phyloP scores from a whole-genome alignment of 92 coral and sea anemone genomes.

The Ricordea florida region DNA sequence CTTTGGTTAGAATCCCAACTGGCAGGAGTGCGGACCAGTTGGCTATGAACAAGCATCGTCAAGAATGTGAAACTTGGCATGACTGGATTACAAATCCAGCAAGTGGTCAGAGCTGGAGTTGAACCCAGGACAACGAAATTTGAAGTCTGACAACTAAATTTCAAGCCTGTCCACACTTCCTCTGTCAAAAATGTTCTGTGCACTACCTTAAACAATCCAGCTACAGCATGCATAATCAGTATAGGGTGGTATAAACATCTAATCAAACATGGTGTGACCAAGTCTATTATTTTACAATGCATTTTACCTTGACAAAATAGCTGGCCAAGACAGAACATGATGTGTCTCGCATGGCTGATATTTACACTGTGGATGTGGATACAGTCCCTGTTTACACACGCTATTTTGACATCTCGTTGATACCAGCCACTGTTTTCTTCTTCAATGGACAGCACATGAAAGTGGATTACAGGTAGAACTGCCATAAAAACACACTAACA shows the following conservation, averaged over 20 bases:
- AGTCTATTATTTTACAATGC: background rate
- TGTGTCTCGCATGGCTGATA: slow-evolving; percentile 96
- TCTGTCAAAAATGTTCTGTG: too few relatives aligned
- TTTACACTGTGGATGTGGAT: slow-evolving; percentile 86
- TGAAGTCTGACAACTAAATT: too few relatives aligned
- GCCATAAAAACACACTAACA: background rate
- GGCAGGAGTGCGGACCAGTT: too few relatives aligned
- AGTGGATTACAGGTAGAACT: slow-evolving; percentile 92
- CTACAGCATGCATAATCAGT: too few relatives aligned
- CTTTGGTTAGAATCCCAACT: too few relatives aligned
- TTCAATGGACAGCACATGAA: slow-evolving; percentile 99
- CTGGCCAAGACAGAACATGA: slow-evolving; percentile 93
- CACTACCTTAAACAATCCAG: too few relatives aligned
- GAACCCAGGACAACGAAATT: too few relatives aligned
- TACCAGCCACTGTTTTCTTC: slow-evolving; percentile 97
- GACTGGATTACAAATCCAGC: too few relatives aligned
- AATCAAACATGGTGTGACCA: background rate
- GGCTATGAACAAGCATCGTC: too few relatives aligned
- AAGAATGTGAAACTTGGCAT: too few relatives aligned
- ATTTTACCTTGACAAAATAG: slow-evolving; percentile 72
- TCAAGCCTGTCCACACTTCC: too few relatives aligned
- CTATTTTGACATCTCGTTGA: slow-evolving; percentile 94
- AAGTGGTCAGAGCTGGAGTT: too few relatives aligned
- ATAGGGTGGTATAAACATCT: background rate
- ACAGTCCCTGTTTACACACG: slow-evolving; percentile 88